Evolutionary conservation across 2,888 invertebrate species (phyloP).

Genomic region (Luffia ferchaultella): DNA sequence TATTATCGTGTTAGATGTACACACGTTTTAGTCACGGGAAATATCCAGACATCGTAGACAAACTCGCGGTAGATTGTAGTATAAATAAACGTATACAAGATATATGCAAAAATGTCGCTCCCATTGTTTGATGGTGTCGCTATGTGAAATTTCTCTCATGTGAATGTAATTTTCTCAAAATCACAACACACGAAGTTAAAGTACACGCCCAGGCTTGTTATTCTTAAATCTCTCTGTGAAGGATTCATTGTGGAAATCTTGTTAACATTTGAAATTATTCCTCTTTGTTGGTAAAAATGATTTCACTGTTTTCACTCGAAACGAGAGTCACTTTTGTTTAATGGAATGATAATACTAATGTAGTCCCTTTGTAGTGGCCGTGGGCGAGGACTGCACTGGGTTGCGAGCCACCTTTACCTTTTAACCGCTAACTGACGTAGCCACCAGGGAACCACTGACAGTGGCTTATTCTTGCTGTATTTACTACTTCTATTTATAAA

Average conservation of each 20-base stretch:
- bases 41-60: too few relatives aligned
- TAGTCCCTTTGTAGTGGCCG: slow-evolving; percentile 60
- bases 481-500: not conserved
- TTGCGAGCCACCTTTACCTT: not conserved
- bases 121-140: not conserved
- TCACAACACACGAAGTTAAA: slow-evolving; percentile 26
- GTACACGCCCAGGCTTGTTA: slow-evolving; percentile 43
- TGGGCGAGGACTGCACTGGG: slow-evolving; percentile 20
- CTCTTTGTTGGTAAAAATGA: slow-evolving; percentile 58
- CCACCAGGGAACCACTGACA: not conserved
- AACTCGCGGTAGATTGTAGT: too few relatives aligned
- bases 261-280: slow-evolving; percentile 65
- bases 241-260: slow-evolving; percentile 62
- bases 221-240: slow-evolving; percentile 60
- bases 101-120: not conserved
- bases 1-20: too few relatives aligned
- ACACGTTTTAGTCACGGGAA: too few relatives aligned
- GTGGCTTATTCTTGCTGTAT: not conserved
- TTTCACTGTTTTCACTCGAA: slow-evolving; percentile 63
- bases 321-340: slow-evolving; percentile 64
- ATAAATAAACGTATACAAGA: too few relatives aligned
- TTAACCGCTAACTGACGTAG: not conserved
- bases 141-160: slow-evolving; percentile 20
- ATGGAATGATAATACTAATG: slow-evolving; percentile 66
- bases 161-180: slow-evolving; percentile 39